phyloP scores from a whole-genome alignment of 2,888 invertebrate species.

The Deroplatys truncata region DNA sequence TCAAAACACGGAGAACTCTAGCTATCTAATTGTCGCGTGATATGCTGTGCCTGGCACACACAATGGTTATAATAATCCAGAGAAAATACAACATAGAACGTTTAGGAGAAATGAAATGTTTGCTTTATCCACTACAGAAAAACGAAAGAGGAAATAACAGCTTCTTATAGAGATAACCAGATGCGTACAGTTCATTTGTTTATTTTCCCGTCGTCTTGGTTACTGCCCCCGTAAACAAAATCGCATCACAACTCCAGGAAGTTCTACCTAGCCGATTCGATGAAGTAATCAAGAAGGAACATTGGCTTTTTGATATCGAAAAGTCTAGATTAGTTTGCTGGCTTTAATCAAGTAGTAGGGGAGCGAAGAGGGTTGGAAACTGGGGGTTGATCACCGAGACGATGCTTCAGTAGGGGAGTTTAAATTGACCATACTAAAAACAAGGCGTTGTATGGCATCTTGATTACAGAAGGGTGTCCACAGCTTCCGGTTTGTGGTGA shows the following conservation, averaged over 20 bases:
- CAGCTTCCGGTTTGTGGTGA: too few species aligned
- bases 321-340: slow-evolving; percentile 26
- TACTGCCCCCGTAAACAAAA: background rate
- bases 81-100: too few species aligned
- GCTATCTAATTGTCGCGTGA: too few species aligned
- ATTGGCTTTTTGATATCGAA: slow-evolving; percentile 26
- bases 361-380: background rate
- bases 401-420: background rate
- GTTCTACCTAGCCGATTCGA: background rate
- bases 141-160: too few species aligned
- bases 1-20: too few species aligned
- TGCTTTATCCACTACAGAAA: too few species aligned
- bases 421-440: slow-evolving; percentile 5
- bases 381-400: slow-evolving; percentile 3
- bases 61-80: too few species aligned
- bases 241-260: background rate
- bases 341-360: slow-evolving; percentile 17
- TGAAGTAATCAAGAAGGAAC: slow-evolving; percentile 25
- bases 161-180: too few species aligned
- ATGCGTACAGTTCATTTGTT: too few species aligned
- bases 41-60: too few species aligned
- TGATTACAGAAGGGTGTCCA: background rate
- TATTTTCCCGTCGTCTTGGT: background rate
- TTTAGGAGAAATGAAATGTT: too few species aligned
- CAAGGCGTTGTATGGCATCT: background rate